Conservation (phyloP, 2,113 vertebrate species). For the Campylorhamphus procurvoides region DNA sequence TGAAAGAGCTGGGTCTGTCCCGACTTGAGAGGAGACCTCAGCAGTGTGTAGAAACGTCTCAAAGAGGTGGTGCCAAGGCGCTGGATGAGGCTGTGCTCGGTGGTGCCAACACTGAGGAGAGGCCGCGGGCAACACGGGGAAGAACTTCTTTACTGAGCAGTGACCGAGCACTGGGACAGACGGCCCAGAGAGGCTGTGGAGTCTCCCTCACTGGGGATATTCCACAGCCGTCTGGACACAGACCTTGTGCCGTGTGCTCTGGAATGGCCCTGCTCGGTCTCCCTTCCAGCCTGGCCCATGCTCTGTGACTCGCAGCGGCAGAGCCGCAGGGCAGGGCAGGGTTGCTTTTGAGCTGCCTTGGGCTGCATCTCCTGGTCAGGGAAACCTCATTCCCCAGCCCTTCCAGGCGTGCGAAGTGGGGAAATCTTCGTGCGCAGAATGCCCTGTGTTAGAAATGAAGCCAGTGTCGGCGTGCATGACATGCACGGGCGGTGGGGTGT, state of each 20-base stretch:
- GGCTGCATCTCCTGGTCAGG: background rate
- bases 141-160: rapidly evolving
- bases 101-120: background rate
- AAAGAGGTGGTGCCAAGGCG: rapidly evolving
- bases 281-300: rapidly evolving
- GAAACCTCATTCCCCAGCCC: rapidly evolving
- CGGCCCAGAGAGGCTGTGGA: background rate
- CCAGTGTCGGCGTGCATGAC: rapidly evolving
- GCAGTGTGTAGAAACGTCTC: background rate
- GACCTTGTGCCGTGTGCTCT: rapidly evolving
- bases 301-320: background rate
- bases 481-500: rapidly evolving
- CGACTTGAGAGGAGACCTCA: background rate
- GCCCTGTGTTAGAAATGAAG: rapidly evolving
- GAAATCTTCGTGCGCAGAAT: rapidly evolving
- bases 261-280: background rate
- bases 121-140: no score
- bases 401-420: rapidly evolving
- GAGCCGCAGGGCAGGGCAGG: background rate
- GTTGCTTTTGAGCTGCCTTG: background rate
- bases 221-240: rapidly evolving
- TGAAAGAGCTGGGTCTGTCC: background rate
- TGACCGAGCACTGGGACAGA: background rate
- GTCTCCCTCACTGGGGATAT: background rate
- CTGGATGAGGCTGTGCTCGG: background rate